These are phyloP conservation scores for Tachyglossus aculeatus DNA, from an alignment of 2,797 vertebrate genomes.

Conservation along the genomic window DNA sequence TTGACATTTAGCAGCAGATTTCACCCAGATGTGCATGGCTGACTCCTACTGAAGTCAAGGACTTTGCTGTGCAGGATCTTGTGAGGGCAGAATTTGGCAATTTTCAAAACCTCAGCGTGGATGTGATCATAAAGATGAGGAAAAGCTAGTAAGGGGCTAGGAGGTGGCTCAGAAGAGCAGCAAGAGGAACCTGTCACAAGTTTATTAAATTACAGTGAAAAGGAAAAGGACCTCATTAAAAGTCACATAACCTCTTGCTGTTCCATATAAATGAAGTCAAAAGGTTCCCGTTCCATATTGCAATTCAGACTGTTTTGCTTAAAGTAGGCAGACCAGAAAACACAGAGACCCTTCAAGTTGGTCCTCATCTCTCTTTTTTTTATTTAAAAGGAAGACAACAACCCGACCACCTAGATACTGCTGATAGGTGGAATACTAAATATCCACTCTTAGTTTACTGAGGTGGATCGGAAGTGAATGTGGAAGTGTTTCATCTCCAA, in stretches of 20 bases:
- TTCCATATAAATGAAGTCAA: not conserved
- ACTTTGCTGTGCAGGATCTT: too few relatives aligned
- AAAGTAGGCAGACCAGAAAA: not conserved
- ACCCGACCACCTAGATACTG: not conserved
- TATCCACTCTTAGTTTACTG: fast-evolving
- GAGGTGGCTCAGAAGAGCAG: not conserved
- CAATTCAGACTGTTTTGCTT: conserved; percentile 15
- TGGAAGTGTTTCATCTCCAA: not conserved
- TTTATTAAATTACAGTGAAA: not conserved
- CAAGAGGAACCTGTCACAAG: not conserved
- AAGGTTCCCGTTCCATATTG: not conserved
- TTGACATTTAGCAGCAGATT: too few relatives aligned
- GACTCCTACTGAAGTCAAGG: too few relatives aligned
- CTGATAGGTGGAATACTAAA: not conserved
- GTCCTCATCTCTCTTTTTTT: not conserved
- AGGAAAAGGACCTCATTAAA: not conserved
- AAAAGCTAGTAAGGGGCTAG: not conserved
- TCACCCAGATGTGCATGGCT: too few relatives aligned
- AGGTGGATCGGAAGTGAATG: not conserved
- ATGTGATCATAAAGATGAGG: not conserved
- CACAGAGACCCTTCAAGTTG: not conserved
- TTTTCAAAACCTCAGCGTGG: not conserved
- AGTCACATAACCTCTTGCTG: not conserved
- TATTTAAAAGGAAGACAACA: not conserved
- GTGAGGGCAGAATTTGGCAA: too few relatives aligned